Evolutionary conservation across 2,888 invertebrate genomes (phyloP).

Genomic region (Ariolimax columbianus): DNA sequence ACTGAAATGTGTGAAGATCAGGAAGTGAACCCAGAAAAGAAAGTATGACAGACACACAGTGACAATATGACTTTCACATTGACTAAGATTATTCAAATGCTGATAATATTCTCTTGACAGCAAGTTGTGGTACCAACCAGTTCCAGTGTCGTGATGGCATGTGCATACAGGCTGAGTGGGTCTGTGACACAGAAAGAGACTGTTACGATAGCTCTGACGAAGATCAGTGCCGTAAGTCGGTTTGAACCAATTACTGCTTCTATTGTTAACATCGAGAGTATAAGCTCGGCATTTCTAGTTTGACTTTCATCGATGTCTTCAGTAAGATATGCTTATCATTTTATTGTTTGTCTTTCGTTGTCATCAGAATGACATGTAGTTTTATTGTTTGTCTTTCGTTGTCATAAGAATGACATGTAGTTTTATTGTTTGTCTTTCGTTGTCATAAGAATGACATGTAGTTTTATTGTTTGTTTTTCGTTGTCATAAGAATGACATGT

Average conservation of each 20-base stretch:
- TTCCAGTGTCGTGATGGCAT: constrained; percentile 49
- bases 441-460: too few species aligned
- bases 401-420: too few species aligned
- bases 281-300: not conserved
- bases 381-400: too few species aligned
- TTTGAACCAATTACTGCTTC: not conserved
- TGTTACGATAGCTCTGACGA: constrained; percentile 52
- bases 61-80: not conserved
- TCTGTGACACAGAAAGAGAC: constrained; percentile 51
- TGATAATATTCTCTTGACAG: not conserved
- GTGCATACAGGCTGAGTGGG: constrained; percentile 53
- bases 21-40: too few species aligned
- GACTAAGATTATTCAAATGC: not conserved
- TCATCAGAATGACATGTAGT: too few species aligned
- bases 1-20: too few species aligned
- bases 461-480: too few species aligned
- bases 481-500: too few species aligned
- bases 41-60: too few species aligned
- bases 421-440: too few species aligned
- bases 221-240: constrained; percentile 41
- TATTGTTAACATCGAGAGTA: not conserved
- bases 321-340: not conserved
- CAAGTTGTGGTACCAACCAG: constrained; percentile 37
- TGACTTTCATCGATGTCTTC: not conserved
- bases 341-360: not conserved